Base-by-base conservation (phyloP, 2,797 vertebrate species). In the Danionella dracula region DNA sequence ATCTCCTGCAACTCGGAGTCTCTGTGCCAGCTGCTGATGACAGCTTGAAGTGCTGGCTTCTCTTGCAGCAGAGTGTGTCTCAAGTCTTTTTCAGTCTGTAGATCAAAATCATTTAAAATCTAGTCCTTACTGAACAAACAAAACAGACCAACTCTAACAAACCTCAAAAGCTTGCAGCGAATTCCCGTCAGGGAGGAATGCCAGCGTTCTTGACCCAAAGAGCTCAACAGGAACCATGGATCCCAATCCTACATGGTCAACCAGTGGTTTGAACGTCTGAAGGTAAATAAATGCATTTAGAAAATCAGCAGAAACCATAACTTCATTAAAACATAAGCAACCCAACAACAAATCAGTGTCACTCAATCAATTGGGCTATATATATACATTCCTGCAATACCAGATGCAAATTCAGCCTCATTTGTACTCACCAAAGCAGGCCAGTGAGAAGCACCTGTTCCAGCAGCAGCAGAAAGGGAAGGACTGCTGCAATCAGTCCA, bases 1-100 rank as follows among this genome's bases (percentile, higher is more conserved):
- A 99, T 97, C 77, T 99, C 97, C 79, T 99, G 97, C 63, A 97
- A 89, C 78, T 98, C 95, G 79, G 93, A 93, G 81, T 98, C 94
- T 57, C 90, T 89, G 35, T 89, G 89, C 89, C 97, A 91, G 72
- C 88, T 83, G 80, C 91, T 93, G 80, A 99, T 86, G 72, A 94
- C 92, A 70, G 92, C 87, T 72, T 92, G 92, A 61, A 99, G 80
- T 1, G 83, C 77, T 32, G 91, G 86, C 56, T 97, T 91, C 51
- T 97, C 95, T 85, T 93, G 85, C 53, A 98, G 86, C 85, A 94
- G 56, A 74, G 84, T 87, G 79, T 89, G 92, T 86, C 85, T 92
- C 72, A 85, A 78, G 76, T 98, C 95, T 80, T 94, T 93, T 79
- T 94, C 93, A 86, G 93, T 84, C 94, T 99, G 85, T 71, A 82